phyloP scores from a whole-genome alignment of 2,888 invertebrate species.

The Drosophila parthenogenetica region DNA sequence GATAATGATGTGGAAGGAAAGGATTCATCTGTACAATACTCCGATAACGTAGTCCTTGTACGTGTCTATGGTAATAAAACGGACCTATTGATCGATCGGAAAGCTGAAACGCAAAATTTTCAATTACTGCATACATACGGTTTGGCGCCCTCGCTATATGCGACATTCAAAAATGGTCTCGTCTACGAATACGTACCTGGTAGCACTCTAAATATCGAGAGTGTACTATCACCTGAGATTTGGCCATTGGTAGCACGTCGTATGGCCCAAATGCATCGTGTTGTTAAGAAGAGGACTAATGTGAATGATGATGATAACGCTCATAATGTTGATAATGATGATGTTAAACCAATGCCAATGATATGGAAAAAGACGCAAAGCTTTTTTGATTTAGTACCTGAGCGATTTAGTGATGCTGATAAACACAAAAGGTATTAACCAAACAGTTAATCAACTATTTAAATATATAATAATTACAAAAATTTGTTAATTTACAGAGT shows the following conservation, averaged over 20 bases:
- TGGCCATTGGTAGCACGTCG: slow-evolving; percentile 91
- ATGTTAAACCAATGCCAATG: slow-evolving; percentile 86
- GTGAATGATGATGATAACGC: no score
- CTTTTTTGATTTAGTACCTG: slow-evolving; percentile 91
- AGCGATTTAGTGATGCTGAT: slow-evolving; percentile 88
- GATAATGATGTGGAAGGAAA: slow-evolving; percentile 58
- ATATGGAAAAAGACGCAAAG: slow-evolving; percentile 92
- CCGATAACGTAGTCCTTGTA: slow-evolving; percentile 90
- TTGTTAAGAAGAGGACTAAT: slow-evolving; percentile 74
- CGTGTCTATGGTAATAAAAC: slow-evolving; percentile 97
- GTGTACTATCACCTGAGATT: slow-evolving; percentile 88
- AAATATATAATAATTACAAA: slow-evolving; percentile 5
- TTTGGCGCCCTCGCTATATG: slow-evolving; percentile 94
- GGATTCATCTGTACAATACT: slow-evolving; percentile 69
- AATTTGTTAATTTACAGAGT: slow-evolving; percentile 86
- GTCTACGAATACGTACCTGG: slow-evolving; percentile 96
- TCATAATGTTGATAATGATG: slow-evolving; percentile 23
- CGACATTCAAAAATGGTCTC: slow-evolving; percentile 96
- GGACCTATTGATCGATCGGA: slow-evolving; percentile 95
- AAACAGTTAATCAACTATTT: neutral
- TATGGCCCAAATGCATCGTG: slow-evolving; percentile 94
- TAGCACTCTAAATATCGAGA: slow-evolving; percentile 89
- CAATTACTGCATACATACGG: slow-evolving; percentile 89
- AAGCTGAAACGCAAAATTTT: slow-evolving; percentile 90
- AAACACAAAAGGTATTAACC: slow-evolving; percentile 89